Evolutionary conservation across 2,797 vertebrate genomes (phyloP).

Genomic region (Sciurus vulgaris): DNA sequence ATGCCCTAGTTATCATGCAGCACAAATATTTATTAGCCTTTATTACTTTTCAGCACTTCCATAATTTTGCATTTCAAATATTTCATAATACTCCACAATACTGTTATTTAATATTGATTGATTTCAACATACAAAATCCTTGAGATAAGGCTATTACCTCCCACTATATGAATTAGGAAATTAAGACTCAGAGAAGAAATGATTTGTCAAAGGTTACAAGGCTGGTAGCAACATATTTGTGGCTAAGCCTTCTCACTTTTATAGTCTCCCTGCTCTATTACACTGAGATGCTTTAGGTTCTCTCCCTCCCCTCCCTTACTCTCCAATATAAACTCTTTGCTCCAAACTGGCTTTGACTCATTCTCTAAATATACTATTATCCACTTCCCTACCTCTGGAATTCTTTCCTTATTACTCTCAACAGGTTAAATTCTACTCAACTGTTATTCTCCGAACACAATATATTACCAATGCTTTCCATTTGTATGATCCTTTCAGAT

Average conservation of each 20-base stretch:
- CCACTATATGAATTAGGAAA: not conserved
- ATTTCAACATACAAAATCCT: slow-evolving; percentile 36
- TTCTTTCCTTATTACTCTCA: not conserved
- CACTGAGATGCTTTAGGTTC: not conserved
- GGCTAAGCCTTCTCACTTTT: not conserved
- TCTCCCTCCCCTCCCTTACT: not conserved
- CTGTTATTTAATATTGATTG: not conserved
- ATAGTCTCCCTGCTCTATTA: not conserved
- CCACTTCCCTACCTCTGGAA: not conserved
- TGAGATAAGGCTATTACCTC: slow-evolving; percentile 7
- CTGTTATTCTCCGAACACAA: not conserved
- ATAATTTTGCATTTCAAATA: not conserved
- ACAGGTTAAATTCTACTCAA: slow-evolving; percentile 27
- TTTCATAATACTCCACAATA: too few relatives aligned
- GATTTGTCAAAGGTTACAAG: not conserved
- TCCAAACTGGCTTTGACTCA: not conserved
- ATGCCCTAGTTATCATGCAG: not conserved
- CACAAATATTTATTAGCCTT: too few relatives aligned
- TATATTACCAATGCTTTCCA: not conserved
- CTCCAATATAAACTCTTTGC: not conserved
- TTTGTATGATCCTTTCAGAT: slow-evolving; percentile 11
- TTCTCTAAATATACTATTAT: not conserved
- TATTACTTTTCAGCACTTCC: not conserved
- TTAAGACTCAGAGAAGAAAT: not conserved
- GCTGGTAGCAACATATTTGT: not conserved